Evolutionary conservation across 2,888 invertebrate genomes (phyloP).

Genomic region (Panorpa germanica): DNA sequence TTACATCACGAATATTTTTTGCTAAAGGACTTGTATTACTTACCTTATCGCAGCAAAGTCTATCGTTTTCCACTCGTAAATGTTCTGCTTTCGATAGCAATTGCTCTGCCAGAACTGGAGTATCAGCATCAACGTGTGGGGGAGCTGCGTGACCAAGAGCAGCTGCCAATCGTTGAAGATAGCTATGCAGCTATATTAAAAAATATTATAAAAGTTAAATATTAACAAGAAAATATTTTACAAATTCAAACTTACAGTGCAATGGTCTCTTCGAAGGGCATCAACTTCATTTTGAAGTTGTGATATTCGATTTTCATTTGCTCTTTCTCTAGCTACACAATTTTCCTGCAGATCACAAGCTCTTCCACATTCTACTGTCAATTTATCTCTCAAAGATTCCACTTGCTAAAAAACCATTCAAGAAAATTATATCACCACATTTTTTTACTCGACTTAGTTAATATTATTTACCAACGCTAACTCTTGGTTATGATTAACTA

Average conservation of each 20-base stretch:
- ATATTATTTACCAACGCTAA: no score
- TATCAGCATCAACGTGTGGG: slow-evolving; percentile 21
- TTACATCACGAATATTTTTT: slow-evolving; percentile 11
- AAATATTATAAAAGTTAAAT: slow-evolving; percentile 10
- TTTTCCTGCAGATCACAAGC: slow-evolving; percentile 40
- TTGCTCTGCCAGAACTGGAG: slow-evolving; percentile 41
- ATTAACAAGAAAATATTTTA: slow-evolving; percentile 1
- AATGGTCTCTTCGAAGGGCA: slow-evolving; percentile 44
- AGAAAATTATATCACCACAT: no score
- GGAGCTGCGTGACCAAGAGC: slow-evolving; percentile 38
- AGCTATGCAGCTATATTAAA: slow-evolving; percentile 50
- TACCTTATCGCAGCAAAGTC: slow-evolving; percentile 16
- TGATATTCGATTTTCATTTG: slow-evolving; percentile 49
- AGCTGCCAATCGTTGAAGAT: slow-evolving; percentile 64
- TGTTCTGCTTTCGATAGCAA: slow-evolving; percentile 73
- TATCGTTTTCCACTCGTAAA: slow-evolving; percentile 19
- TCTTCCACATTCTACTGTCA: slow-evolving; percentile 45
- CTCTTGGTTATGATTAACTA: slow-evolving; percentile 57
- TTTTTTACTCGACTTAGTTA: no score
- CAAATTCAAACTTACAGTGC: no score
- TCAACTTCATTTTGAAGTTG: slow-evolving; percentile 53
- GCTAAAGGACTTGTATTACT: slow-evolving; percentile 3
- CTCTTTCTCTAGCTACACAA: slow-evolving; percentile 57
- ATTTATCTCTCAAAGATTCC: slow-evolving; percentile 55
- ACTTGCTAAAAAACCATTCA: slow-evolving; percentile 45